Evolutionary conservation across 2,113 vertebrate genomes (phyloP), one percentile per base, ranked within the genome.

Genomic region (Indri indri): DNA sequence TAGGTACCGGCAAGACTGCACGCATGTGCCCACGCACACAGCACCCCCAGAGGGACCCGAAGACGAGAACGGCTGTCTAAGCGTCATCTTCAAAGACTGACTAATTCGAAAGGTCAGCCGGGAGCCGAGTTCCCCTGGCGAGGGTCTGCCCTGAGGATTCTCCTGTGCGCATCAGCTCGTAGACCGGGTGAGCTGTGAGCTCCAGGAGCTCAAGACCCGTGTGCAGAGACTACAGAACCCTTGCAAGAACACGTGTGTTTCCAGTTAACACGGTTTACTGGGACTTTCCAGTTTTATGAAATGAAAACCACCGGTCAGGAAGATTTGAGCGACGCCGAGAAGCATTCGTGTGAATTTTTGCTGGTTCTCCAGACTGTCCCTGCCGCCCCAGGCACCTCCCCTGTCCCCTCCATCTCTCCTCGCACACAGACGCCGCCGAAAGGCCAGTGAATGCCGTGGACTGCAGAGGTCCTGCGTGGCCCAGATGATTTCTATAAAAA

Each of bases 301-400:
- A 34, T 66, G 59, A 68, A 91, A 97, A 66, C 50, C n/a, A 12
- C 42, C 47, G 5, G 59, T 73, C 54, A 42, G 40, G 59, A 93
- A 88, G 88, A 57, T 54, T 16, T 76, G 52, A 95, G 37, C 37
- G 30, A 84, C 59, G 23, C 42, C 18, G 4, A 89, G 45, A 47
- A 42, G 40, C 42, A 32, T 89, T n/a, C 23, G 42, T 12, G 0
- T 79, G 63, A 74, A 27, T 74, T 34, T 65, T 89, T 57, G 16
- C 84, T 82, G 9, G 16, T 79, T 93, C 40, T 86, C 45, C 14
- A 34, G 40, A 52, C 25, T 59, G 22, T 17, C 37, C 34, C 34
- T 57, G 4, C 73, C 50, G 54, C 42, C 45, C 30, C 59, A 77
- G 76, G 45, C 54, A 86, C 25, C 85, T 40, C 47, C 5, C 59